phyloP scores from a whole-genome alignment of 2,888 invertebrate genomes.

The Idaea dimidiata region DNA sequence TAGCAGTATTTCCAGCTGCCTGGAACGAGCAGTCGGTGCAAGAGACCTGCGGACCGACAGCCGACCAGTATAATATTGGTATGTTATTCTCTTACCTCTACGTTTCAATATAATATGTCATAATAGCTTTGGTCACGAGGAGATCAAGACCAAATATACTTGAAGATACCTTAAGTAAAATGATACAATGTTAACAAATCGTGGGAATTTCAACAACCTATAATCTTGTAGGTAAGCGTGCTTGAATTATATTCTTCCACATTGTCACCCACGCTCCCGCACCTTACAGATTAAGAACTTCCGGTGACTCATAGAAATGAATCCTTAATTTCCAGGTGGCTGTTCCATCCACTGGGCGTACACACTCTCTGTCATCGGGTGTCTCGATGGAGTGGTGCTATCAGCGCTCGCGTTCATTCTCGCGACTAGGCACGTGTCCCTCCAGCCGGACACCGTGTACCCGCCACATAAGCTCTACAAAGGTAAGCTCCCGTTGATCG shows the following conservation, averaged over 20 bases:
- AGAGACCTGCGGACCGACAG: slow-evolving; percentile 91
- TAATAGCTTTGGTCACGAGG: too few relatives aligned
- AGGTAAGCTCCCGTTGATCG: slow-evolving; percentile 89
- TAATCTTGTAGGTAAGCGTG: too few relatives aligned
- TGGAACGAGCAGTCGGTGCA: slow-evolving; percentile 93
- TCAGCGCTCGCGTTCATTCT: slow-evolving; percentile 95
- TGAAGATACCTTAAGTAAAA: too few relatives aligned
- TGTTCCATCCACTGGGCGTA: slow-evolving; percentile 97
- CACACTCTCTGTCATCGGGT: slow-evolving; percentile 94
- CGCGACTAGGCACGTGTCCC: slow-evolving; percentile 92
- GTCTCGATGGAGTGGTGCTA: slow-evolving; percentile 91
- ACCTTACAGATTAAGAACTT: too few relatives aligned
- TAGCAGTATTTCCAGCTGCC: slow-evolving; percentile 93
- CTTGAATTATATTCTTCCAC: neutral
- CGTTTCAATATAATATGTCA: too few relatives aligned
- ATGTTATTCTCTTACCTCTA: slow-evolving; percentile 22
- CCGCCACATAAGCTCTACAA: slow-evolving; percentile 79
- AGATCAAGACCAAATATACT: too few relatives aligned
- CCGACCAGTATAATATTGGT: slow-evolving; percentile 86
- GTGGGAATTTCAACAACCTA: too few relatives aligned
- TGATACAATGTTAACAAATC: too few relatives aligned
- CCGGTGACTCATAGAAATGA: too few relatives aligned
- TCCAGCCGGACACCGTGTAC: slow-evolving; percentile 90
- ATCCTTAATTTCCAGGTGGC: slow-evolving; percentile 79
- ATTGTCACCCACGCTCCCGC: too few relatives aligned